These are phyloP conservation scores for Dromaius novaehollandiae DNA, from an alignment of 2,113 vertebrate genomes.

Conservation along the genomic window DNA sequence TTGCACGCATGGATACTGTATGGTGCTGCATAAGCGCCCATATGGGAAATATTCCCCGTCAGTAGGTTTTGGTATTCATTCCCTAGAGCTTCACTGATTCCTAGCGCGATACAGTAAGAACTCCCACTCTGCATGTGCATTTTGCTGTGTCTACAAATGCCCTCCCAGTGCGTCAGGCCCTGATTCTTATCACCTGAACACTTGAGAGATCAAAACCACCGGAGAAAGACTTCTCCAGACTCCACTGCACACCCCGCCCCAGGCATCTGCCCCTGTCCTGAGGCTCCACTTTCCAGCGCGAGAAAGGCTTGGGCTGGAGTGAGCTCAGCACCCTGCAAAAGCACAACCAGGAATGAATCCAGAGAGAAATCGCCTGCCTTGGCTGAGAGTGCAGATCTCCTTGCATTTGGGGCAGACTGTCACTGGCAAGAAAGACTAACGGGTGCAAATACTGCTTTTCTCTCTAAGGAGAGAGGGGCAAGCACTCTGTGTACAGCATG, in stretches of 20 bases:
- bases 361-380: background rate
- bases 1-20: fast-evolving
- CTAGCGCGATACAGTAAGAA: fast-evolving
- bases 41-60: background rate
- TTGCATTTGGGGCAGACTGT: background rate
- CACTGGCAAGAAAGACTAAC: fast-evolving
- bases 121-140: background rate
- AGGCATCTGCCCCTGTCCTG: fast-evolving
- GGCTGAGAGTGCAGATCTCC: background rate
- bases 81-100: background rate
- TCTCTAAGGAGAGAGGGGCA: background rate
- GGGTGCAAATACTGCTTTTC: background rate
- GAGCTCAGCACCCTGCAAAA: background rate
- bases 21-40: background rate
- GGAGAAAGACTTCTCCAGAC: background rate
- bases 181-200: conserved; percentile 31
- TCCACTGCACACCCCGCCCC: background rate
- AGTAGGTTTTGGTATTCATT: background rate
- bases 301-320: background rate
- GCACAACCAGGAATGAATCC: background rate
- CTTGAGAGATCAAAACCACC: conserved; percentile 52
- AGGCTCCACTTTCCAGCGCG: background rate
- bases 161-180: background rate
- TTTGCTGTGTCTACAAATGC: background rate
- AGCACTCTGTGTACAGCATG: fast-evolving